Conservation (phyloP, 2,113 vertebrate genomes). For the Perognathus longimembris region DNA sequence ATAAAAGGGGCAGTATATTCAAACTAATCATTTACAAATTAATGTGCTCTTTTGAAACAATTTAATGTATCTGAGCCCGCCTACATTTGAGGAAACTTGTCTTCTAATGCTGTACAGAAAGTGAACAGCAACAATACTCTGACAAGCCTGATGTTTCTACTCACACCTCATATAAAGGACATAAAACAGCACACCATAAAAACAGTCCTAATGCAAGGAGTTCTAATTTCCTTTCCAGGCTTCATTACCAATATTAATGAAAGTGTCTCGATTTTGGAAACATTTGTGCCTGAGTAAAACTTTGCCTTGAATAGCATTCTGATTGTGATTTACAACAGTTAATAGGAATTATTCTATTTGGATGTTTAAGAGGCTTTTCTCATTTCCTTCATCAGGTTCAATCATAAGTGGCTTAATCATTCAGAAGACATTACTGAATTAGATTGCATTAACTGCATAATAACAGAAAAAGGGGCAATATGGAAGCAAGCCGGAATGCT, state of each 20-base stretch:
- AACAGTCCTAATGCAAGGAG: neutral
- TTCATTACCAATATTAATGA: conserved; percentile 51
- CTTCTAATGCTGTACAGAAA: neutral
- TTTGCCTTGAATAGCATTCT: conserved; percentile 48
- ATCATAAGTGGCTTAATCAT: conserved; percentile 68
- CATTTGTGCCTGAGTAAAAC: conserved; percentile 41
- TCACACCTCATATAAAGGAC: neutral
- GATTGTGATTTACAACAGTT: conserved; percentile 50
- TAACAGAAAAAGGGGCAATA: conserved; percentile 61
- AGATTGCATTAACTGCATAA: conserved; percentile 74
- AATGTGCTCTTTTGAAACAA: neutral
- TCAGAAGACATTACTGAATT: conserved; percentile 74
- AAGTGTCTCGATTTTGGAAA: conserved; percentile 52
- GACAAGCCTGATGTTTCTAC: neutral
- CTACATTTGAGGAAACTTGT: neutral
- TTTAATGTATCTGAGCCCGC: neutral
- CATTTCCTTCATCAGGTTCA: conserved; percentile 63
- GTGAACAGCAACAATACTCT: neutral
- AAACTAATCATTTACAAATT: neutral
- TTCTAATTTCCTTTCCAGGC: conserved; percentile 63
- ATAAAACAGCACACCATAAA: neutral
- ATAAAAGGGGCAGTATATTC: neutral
- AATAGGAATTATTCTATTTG: conserved; percentile 50
- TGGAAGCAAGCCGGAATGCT: conserved; percentile 58
- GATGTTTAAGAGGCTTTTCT: conserved; percentile 59